A percentile compares a stretch with the other conserved stretches of the same genome.
Conservation (phyloP, 2,797 vertebrate genomes). For the Myripristis jacobus region DNA sequence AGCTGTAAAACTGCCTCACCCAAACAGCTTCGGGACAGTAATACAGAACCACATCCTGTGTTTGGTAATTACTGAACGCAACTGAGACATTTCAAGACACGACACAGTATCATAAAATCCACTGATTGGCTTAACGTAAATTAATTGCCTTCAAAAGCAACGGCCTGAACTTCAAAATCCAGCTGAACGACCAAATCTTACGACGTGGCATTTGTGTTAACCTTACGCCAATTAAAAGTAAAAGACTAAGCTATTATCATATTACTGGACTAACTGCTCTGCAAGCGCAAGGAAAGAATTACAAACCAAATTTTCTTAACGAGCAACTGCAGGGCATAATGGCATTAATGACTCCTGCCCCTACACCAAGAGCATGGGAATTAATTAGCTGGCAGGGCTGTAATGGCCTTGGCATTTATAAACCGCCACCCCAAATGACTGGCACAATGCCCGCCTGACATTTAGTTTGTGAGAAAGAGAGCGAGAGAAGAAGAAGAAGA, state of each 20-base stretch:
- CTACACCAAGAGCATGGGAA: slow-evolving; percentile 53
- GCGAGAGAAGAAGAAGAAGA: slow-evolving; percentile 1
- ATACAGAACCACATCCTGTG: not conserved
- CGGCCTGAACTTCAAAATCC: slow-evolving; percentile 28
- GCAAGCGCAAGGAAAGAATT: slow-evolving; percentile 48
- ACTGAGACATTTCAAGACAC: slow-evolving; percentile 16
- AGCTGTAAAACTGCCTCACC: too few relatives aligned
- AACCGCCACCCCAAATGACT: slow-evolving; percentile 40
- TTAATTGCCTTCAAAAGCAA: slow-evolving; percentile 11
- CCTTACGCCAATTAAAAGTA: slow-evolving; percentile 64
- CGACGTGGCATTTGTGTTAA: slow-evolving; percentile 53
- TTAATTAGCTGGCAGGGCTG: slow-evolving; percentile 66
- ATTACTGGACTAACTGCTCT: slow-evolving; percentile 58
- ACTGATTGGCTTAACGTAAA: slow-evolving; percentile 24
- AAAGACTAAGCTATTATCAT: slow-evolving; percentile 54
- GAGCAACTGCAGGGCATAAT: slow-evolving; percentile 55
- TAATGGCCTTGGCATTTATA: slow-evolving; percentile 72
- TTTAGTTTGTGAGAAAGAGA: slow-evolving; percentile 30
- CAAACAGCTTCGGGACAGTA: too few relatives aligned
- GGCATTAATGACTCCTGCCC: slow-evolving; percentile 53
- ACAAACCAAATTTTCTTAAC: slow-evolving; percentile 65
- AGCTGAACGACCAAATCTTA: slow-evolving; percentile 23
- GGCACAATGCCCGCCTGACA: slow-evolving; percentile 50
- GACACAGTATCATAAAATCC: not conserved
- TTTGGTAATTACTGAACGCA: not conserved